Base-by-base conservation (phyloP, 2,113 vertebrate genomes). In the Eublepharis macularius region DNA sequence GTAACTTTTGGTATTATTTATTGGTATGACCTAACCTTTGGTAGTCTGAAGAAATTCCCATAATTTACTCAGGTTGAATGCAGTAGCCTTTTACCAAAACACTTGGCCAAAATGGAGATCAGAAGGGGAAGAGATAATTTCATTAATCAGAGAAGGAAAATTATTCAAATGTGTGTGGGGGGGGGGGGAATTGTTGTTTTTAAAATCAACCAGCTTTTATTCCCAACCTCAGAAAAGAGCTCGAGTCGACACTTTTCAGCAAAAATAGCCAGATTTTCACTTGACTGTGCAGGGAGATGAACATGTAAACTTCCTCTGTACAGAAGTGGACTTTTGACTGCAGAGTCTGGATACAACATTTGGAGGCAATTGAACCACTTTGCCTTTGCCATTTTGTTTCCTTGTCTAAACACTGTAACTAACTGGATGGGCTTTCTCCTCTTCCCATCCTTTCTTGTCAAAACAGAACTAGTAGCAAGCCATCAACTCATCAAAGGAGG, bases 41-140 rank as follows among this genome's bases (percentile, higher is more conserved):
- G 74, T 75, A 29, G 0, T 68, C 39, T 4, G 77, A 36, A 83
- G 60, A 91, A 89, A 77, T 17, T 87, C 49, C 72, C 86, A 87
- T 77, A 88, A 54, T 93, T 92, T 92, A 86, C 95, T 97, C 96
- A 96, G 96, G 95, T 94, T 94, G 92, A 83, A 80, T 49, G 88
- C 47, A 73, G 80, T 70, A 89, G 91, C 87, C 92, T 29, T 65
- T 75, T 45, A 19, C 34, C 76, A 69, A 82, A 86, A 88, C 68
- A 13, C 88, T 88, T 87, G n/a, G 65, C 81, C 87, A 78, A 77
- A 87, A 43, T 34, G 87, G 91, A 78, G 78, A 87, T 70, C 88
- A 88, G 45, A 1, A 39, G 89, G 82, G 82, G 90, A 87, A 93
- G 89, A 90, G 91, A 94, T 68, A 78, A 14, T 16, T 90, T 88